phyloP scores from a whole-genome alignment of 2,113 vertebrate genomes.

The Sprattus sprattus region DNA sequence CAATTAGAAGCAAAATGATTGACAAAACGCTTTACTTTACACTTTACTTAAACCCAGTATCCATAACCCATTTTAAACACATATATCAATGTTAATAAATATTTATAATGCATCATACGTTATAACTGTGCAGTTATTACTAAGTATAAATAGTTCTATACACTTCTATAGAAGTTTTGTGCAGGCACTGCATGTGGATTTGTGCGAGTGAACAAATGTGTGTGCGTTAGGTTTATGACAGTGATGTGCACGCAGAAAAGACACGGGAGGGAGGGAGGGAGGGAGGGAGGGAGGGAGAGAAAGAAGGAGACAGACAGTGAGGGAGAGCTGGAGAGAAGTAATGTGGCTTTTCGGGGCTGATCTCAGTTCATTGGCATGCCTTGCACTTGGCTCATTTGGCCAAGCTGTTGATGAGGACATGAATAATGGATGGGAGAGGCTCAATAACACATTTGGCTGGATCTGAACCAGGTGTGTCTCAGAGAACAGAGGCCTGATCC shows the following conservation, averaged over 20 bases:
- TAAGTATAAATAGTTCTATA: too few species aligned
- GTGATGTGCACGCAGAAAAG: not conserved
- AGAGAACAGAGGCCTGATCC: constrained; percentile 25
- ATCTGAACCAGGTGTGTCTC: constrained; percentile 67
- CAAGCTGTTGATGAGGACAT: constrained; percentile 67
- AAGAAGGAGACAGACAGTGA: constrained; percentile 14
- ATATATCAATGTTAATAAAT: too few species aligned
- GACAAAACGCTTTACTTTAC: not conserved
- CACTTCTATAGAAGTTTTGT: too few species aligned
- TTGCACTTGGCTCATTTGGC: constrained; percentile 51
- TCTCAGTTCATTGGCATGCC: constrained; percentile 66
- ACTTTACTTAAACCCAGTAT: too few species aligned
- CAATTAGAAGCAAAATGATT: not conserved
- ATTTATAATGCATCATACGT: too few species aligned
- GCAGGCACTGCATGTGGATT: not conserved
- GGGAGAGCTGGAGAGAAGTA: constrained; percentile 7
- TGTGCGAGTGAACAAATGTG: not conserved
- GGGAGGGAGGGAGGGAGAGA: not conserved
- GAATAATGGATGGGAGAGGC: constrained; percentile 72
- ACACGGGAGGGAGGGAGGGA: not conserved
- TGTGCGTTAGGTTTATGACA: not conserved
- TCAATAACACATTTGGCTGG: constrained; percentile 67
- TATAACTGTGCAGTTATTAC: too few species aligned
- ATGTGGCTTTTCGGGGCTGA: constrained; percentile 23
- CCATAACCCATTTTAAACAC: too few species aligned